phyloP scores from a whole-genome alignment of 2,113 vertebrate genomes.

The Micronycteris hirsuta region DNA sequence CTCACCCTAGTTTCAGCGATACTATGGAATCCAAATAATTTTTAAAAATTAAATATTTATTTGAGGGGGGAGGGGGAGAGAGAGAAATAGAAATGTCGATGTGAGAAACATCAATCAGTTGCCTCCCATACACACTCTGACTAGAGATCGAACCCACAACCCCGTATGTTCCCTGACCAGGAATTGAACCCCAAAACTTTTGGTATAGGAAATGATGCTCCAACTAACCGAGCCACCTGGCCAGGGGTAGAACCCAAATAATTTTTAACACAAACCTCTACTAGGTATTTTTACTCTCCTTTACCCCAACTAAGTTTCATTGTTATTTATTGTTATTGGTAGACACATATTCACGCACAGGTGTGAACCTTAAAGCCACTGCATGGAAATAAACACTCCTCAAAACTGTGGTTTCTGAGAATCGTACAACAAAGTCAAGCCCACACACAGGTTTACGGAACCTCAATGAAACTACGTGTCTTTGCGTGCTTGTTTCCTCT shows the following conservation, averaged over 20 bases:
- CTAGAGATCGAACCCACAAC: too few species aligned
- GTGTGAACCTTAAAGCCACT: background rate
- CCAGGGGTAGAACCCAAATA: background rate
- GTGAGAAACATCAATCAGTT: too few species aligned
- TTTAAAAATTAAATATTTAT: background rate
- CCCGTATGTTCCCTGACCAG: too few species aligned
- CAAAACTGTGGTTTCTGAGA: background rate
- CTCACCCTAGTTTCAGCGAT: background rate
- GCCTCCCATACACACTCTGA: too few species aligned
- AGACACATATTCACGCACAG: accelerated
- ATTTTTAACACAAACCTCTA: background rate
- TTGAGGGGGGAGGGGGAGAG: too few species aligned
- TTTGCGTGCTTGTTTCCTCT: background rate
- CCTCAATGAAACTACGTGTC: background rate
- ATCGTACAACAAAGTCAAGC: background rate
- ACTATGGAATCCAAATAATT: background rate
- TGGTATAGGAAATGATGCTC: too few species aligned
- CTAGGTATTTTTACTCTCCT: background rate
- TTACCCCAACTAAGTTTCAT: accelerated
- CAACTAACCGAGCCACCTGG: too few species aligned
- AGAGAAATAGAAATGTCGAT: too few species aligned
- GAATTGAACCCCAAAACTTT: too few species aligned
- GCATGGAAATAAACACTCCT: background rate
- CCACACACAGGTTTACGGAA: background rate
- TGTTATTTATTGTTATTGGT: background rate